Base-by-base conservation (phyloP, 2,888 invertebrate species). In the Macrophya alboannulata region DNA sequence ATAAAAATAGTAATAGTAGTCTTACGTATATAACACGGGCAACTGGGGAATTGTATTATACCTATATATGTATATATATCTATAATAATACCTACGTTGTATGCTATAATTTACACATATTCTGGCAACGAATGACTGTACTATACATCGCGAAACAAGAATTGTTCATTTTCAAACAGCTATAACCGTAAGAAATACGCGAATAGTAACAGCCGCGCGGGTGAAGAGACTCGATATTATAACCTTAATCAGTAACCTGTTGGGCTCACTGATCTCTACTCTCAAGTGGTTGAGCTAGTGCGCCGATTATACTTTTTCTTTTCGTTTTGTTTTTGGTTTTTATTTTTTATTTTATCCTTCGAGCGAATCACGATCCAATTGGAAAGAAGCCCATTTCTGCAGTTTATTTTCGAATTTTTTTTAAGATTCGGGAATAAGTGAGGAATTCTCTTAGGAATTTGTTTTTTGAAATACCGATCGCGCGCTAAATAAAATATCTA, bases 101-200 rank as follows among this genome's bases (percentile, higher is more conserved):
- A 62, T 62, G 21, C 21, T 25, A 62, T 62, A 25, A 21, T 62
- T 62, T 25, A n/a, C n/a, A 55, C n/a, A 62, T 62, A 62, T 25
- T 25, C 62, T 25, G 25, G 9, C 25, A 21, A 62, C 62, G 62
- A 48, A 12, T 48, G 48, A 48, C 48, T 10, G n/a, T n/a, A 25
- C 25, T 12, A 21, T 25, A 62, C 62, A 25, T 25, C 21, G 12
- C 62, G 10, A 17, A 55, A 21, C 25, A 25, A 10, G 62, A 62
- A 62, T 62, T 62, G 62, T 62, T 62, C 25, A 25, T 62, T 62
- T 62, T 21, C 25, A 25, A 62, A 62, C n/a, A n/a, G n/a, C n/a
- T 21, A 2, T 8, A 21, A 21, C n/a, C 25, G 10, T 62, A 62
- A 62, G 25, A 25, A 12, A 62, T 62, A 62, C 10, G 62, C 12